These are phyloP conservation scores for Zophobas morio DNA, from an alignment of 1,140 invertebrate species.

Conservation along the genomic window DNA sequence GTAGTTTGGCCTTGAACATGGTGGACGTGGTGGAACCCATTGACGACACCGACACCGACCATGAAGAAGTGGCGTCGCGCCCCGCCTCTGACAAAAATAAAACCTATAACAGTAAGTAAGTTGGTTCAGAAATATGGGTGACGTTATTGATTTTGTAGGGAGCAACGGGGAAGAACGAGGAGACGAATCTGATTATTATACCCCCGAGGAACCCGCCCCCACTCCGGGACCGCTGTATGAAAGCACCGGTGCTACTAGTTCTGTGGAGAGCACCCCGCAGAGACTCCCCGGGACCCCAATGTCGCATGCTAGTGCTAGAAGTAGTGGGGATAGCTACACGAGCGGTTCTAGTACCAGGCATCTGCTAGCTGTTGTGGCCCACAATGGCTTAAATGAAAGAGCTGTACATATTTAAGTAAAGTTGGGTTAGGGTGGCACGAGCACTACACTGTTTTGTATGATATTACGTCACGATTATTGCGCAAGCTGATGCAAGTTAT, in stretches of 20 bases:
- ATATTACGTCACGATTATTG: background rate
- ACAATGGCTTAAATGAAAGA: slow-evolving; percentile 59
- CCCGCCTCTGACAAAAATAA: slow-evolving; percentile 47
- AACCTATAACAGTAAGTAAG: slow-evolving; percentile 50
- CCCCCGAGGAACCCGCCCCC: slow-evolving; percentile 78
- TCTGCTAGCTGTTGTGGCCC: slow-evolving; percentile 71
- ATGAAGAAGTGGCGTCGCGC: slow-evolving; percentile 51
- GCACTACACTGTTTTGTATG: slow-evolving; percentile 6
- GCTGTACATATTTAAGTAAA: slow-evolving; percentile 53
- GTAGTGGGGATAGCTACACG: slow-evolving; percentile 80
- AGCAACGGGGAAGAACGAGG: slow-evolving; percentile 61
- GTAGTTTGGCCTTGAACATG: slow-evolving; percentile 66
- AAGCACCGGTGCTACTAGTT: slow-evolving; percentile 55
- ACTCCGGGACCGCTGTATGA: slow-evolving; percentile 66
- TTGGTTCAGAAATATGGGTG: background rate
- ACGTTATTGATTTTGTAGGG: background rate
- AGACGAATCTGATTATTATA: slow-evolving; percentile 82
- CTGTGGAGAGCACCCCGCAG: slow-evolving; percentile 65
- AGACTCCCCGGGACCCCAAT: slow-evolving; percentile 74
- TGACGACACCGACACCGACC: slow-evolving; percentile 71
- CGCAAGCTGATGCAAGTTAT: background rate
- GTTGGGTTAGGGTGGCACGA: background rate
- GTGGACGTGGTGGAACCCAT: slow-evolving; percentile 71
- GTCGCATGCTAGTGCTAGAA: slow-evolving; percentile 77
- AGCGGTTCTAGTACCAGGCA: slow-evolving; percentile 80